phyloP scores from a whole-genome alignment of 2,888 invertebrate species.

The Parelbella ahira region DNA sequence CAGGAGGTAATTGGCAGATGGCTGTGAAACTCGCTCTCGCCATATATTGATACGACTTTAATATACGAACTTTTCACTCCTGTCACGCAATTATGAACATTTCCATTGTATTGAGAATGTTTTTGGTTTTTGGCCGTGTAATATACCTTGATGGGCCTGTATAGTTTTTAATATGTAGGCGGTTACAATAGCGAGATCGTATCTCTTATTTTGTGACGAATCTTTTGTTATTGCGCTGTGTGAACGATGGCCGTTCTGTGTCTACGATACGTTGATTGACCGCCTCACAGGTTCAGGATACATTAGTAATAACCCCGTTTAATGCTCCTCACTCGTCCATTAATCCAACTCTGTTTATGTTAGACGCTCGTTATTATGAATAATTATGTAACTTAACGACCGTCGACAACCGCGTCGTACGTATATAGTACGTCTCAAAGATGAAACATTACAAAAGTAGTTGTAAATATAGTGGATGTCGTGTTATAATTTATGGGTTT shows the following conservation, averaged over 20 bases:
- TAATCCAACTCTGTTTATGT: constrained; percentile 64
- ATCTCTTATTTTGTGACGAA: too few relatives aligned
- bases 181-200: neutral
- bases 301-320: constrained; percentile 27
- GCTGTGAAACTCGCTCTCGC: constrained; percentile 33
- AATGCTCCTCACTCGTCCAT: constrained; percentile 48
- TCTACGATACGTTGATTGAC: constrained; percentile 22
- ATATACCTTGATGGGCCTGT: too few relatives aligned
- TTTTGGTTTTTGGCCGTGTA: too few relatives aligned
- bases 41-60: constrained; percentile 22
- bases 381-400: constrained; percentile 65
- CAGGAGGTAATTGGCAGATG: constrained; percentile 39
- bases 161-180: neutral
- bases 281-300: constrained; percentile 22
- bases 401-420: constrained; percentile 48
- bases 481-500: constrained; percentile 46
- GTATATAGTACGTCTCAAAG: constrained; percentile 40
- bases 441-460: constrained; percentile 51
- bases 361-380: constrained; percentile 61
- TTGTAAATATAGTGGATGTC: constrained; percentile 41
- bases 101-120: too few relatives aligned
- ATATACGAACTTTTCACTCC: constrained; percentile 3
- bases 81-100: neutral
- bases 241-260: too few relatives aligned
- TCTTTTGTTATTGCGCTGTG: too few relatives aligned